phyloP scores from a whole-genome alignment of 2,888 invertebrate species.

The Apamea sordens region DNA sequence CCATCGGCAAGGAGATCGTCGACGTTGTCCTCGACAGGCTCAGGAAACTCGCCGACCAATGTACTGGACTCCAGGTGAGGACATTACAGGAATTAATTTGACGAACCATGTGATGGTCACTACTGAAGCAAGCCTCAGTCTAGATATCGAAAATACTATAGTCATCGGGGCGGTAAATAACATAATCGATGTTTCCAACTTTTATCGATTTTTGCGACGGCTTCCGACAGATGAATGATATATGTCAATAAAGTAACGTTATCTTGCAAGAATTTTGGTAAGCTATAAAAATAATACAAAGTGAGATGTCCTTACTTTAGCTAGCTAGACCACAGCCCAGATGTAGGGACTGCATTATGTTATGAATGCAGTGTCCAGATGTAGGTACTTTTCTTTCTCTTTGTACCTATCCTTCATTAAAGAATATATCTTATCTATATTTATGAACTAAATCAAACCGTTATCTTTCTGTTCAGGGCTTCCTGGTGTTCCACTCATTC shows the following conservation, averaged over 20 bases:
- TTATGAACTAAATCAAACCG: background rate
- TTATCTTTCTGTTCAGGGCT: slow-evolving; percentile 90
- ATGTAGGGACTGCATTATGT: background rate
- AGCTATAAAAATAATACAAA: background rate
- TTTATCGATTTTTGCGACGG: background rate
- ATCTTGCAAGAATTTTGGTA: background rate
- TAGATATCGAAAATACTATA: no score
- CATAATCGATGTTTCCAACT: background rate
- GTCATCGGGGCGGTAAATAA: background rate
- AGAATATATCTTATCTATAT: background rate
- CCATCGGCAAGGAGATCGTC: slow-evolving; percentile 97
- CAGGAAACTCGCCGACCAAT: slow-evolving; percentile 95
- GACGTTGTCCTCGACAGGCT: slow-evolving; percentile 95
- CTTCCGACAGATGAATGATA: background rate
- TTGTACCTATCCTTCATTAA: background rate
- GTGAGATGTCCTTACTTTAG: background rate
- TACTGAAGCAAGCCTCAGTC: background rate
- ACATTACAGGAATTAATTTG: background rate
- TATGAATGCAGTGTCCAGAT: background rate
- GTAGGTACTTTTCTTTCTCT: background rate
- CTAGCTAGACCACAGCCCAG: background rate
- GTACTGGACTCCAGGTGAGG: slow-evolving; percentile 94
- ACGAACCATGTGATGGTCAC: background rate
- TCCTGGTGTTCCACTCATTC: slow-evolving; percentile 98
- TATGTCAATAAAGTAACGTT: background rate